Conservation (phyloP, 1,140 invertebrate species). For the Sarcophaga peregrina region DNA sequence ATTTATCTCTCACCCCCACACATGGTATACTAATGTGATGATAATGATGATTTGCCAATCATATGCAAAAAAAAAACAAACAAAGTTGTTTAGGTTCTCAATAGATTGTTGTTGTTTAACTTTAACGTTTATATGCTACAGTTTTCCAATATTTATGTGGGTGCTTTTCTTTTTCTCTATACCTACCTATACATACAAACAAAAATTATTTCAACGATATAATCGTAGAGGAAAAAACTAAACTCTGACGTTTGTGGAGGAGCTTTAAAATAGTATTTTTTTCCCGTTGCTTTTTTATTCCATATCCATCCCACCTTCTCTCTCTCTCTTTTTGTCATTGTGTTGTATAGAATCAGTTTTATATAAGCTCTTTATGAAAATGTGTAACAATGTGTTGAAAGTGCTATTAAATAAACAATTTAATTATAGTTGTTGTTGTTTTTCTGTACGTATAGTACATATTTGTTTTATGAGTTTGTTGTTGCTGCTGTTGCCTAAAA, state of each 20-base stretch:
- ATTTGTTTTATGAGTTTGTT: too few relatives aligned
- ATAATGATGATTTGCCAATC: neutral
- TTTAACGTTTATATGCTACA: neutral
- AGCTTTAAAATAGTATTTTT: neutral
- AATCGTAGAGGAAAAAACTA: too few relatives aligned
- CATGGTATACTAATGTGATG: neutral
- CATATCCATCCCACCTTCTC: too few relatives aligned
- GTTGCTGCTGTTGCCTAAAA: too few relatives aligned
- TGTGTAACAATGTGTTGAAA: neutral
- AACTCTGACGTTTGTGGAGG: neutral
- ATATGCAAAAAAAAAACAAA: neutral
- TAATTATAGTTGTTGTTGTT: neutral
- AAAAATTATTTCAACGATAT: too few relatives aligned
- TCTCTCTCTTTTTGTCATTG: too few relatives aligned
- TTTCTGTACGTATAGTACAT: too few relatives aligned
- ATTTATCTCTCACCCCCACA: neutral
- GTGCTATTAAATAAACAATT: conserved; percentile 5
- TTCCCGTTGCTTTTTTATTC: too few relatives aligned
- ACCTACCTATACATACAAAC: neutral
- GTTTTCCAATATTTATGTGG: conserved; percentile 9
- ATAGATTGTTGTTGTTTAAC: neutral
- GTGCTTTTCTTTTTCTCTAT: neutral
- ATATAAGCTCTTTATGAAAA: neutral
- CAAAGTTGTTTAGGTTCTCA: neutral
- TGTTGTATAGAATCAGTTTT: neutral